Conservation (phyloP, 1,140 invertebrate species). For the Helicoverpa armigera region DNA sequence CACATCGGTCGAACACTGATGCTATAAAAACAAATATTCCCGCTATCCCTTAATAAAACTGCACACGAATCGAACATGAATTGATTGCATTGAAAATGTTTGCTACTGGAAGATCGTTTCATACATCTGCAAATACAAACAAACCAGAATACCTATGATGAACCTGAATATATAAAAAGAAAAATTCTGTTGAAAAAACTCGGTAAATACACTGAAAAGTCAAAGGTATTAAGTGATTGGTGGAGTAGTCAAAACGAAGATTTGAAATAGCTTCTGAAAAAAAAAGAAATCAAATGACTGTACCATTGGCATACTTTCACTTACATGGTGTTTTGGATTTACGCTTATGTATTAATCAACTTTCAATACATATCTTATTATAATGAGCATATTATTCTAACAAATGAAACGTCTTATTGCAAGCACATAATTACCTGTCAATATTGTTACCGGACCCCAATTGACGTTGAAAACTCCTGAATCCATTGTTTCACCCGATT, state of each 20-base stretch:
- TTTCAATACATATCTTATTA: too few relatives aligned
- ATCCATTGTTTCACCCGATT: not conserved
- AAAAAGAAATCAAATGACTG: too few relatives aligned
- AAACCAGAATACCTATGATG: not conserved
- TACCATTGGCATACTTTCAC: too few relatives aligned
- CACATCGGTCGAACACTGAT: too few relatives aligned
- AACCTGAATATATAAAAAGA: not conserved
- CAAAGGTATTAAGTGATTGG: not conserved
- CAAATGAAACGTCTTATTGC: not conserved
- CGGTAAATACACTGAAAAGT: not conserved
- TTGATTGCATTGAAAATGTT: slow-evolving; percentile 4
- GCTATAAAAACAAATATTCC: too few relatives aligned
- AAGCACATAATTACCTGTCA: not conserved
- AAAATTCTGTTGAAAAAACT: not conserved
- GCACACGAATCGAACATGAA: not conserved
- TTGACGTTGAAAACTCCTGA: not conserved
- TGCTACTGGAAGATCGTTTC: not conserved
- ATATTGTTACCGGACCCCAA: not conserved
- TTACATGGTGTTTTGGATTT: too few relatives aligned
- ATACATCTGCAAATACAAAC: slow-evolving; percentile 5
- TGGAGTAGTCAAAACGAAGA: not conserved
- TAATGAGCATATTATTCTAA: too few relatives aligned
- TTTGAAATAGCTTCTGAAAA: too few relatives aligned
- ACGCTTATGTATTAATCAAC: too few relatives aligned
- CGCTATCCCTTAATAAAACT: too few relatives aligned